Evolutionary conservation across 2,888 invertebrate species (phyloP), one percentile per base, ranked within the genome.

Genomic region (Listrodromus nycthemerus): DNA sequence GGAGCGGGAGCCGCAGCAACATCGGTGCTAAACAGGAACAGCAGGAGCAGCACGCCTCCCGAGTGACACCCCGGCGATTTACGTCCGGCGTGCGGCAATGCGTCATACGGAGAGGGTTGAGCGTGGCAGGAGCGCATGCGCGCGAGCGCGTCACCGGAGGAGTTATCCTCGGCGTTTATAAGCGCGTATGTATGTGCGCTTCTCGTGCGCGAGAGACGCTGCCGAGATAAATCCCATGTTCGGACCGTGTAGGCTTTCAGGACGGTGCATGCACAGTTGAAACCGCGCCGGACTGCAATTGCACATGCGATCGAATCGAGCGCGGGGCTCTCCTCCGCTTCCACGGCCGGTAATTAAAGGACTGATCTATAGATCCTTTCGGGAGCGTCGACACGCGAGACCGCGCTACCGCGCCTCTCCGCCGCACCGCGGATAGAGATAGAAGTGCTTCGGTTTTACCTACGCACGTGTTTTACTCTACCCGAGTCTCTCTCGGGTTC

Each of bases 291-390:
- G 65, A 75, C 50, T 61, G 76, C 76, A 37, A 65, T 65, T 74
- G 79, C 65, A 69, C 80, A 76, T 77, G 80, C 85, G 83, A 86
- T 82, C 78, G 85, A 80, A 80, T 81, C 81, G 84, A 83, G 85
- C 52, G 61, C 78, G 70, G 80, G 76, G 71, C 80, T 80, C 80
- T 71, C 74, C 55, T 79, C 79, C 50, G 48, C 80, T 75, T 77
- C 21, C 37, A 58, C 84, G 80, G 85, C 76, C 87, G 85, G 89
- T 90, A 88, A 90, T 90, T 89, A 88, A 89, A 86, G 86, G 87
- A 89, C 89, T 88, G 89, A 90, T 91, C 89, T 88, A 91, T 91
- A 87, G 89, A 89, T 89, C 88, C 88, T 89, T 88, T 90, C 87
- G 88, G 87, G 87, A 88, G 86, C 85, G 89, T 89, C 87, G 89